Evolutionary conservation across 2,797 vertebrate genomes (phyloP), one percentile per base, ranked within the genome.

Genomic region (Argentina silus): DNA sequence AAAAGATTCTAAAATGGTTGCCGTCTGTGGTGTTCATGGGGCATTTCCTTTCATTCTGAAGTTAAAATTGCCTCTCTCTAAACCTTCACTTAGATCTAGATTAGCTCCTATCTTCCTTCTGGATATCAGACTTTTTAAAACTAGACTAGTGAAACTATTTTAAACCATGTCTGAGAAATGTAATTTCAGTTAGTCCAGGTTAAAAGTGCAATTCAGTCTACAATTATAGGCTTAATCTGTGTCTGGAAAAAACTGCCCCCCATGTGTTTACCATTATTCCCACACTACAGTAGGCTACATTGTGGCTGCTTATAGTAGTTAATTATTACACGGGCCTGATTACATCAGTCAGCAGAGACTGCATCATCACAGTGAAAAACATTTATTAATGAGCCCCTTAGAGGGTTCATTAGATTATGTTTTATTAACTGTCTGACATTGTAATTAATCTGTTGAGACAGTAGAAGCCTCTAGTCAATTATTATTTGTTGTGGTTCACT

Each of bases 361-460:
- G 14, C 53, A 69, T 79, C 77, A 67, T 67, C 69, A n/a, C 61
- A 78, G 70, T 79, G 73, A 81, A 87, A 86, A 75, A 85, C 12
- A 19, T 69, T 51, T 67, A 88, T 86, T 91, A 92, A 92, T 91
- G 87, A 90, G 85, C 0, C 64, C 91, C 89, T 67, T 23, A 76
- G 92, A 89, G 89, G 82, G 61, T 1, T 57, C 7, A 77, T 78
- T 76, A 70, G 72, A 83, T 72, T 17, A 71, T 75, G 15, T 89
- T 77, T 86, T 87, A 89, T 86, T 87, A 89, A 90, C 83, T 83
- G 86, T 88, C 48, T 90, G 81, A 78, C 2, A 59, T 75, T 72
- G 66, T 91, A 89, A 91, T 91, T 91, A 91, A 84, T 88, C 91
- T 79, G 87, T 47, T 17, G 83, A 86, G 65, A 77, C 69, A 79